Percentiles rank a stretch among this genome's conserved stretches.
phyloP scores from a whole-genome alignment of 2,888 invertebrate genomes.

The Parascotia fuliginaria region DNA sequence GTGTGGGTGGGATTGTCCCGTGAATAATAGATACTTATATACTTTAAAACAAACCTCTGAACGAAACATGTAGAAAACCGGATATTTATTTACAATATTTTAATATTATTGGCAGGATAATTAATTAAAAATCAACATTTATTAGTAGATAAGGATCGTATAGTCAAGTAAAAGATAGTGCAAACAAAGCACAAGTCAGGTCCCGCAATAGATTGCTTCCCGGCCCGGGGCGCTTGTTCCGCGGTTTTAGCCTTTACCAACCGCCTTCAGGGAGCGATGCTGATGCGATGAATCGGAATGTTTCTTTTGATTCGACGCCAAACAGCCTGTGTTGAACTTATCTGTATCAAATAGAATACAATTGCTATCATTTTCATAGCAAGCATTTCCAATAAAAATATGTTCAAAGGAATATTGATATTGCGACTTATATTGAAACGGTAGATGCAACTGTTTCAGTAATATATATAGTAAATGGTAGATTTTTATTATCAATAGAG shows the following conservation, averaged over 20 bases:
- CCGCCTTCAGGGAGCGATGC: conserved; percentile 40
- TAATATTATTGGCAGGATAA: too few relatives aligned
- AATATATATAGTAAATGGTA: not conserved
- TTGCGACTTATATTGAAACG: not conserved
- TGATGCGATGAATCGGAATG: conserved; percentile 47
- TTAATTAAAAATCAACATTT: too few relatives aligned
- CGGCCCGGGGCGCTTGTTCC: conserved; percentile 45
- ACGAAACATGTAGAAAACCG: too few relatives aligned
- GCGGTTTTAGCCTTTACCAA: conserved; percentile 37
- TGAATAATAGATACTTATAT: too few relatives aligned
- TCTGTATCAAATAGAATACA: conserved; percentile 22
- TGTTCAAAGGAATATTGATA: not conserved
- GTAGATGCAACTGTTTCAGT: not conserved
- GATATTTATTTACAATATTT: too few relatives aligned
- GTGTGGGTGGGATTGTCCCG: too few relatives aligned
- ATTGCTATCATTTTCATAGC: conserved; percentile 9
- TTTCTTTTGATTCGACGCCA: conserved; percentile 49
- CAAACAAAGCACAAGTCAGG: conserved; percentile 43
- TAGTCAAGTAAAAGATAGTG: conserved; percentile 15
- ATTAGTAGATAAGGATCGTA: not conserved
- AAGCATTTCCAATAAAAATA: not conserved
- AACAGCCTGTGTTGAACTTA: conserved; percentile 37
- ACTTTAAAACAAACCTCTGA: too few relatives aligned
- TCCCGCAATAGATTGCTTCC: conserved; percentile 56
- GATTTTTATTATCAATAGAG: not conserved